A percentile compares a stretch with the other conserved stretches of the same genome.
phyloP scores from a whole-genome alignment of 53 echinoderm and acorn worm genomes.

The Echinometra lucunter region DNA sequence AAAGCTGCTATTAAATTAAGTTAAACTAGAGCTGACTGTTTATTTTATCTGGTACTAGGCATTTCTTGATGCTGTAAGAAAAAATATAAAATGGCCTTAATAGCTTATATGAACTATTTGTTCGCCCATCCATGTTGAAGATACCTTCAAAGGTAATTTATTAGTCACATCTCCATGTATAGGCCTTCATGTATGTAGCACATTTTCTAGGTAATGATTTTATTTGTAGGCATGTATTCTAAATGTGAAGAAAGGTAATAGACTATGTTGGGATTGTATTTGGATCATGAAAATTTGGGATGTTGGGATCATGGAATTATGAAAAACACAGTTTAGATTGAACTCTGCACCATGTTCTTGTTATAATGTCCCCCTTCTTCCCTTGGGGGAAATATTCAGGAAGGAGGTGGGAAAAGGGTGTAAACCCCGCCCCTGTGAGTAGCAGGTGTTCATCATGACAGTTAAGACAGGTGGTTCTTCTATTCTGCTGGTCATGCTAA shows the following conservation, averaged over 20 bases:
- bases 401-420: slow-evolving; percentile 38
- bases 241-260: neutral
- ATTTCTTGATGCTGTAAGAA: slow-evolving; percentile 18
- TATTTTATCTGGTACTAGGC: neutral
- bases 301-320: neutral
- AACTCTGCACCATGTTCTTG: neutral
- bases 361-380: neutral
- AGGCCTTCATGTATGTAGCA: too few species aligned
- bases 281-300: neutral
- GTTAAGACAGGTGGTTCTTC: slow-evolving; percentile 5
- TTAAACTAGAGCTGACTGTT: slow-evolving; percentile 8
- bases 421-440: slow-evolving; percentile 5
- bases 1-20: slow-evolving; percentile 4
- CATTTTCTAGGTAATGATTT: neutral
- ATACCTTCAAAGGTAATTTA: neutral
- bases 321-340: neutral
- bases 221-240: neutral
- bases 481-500: neutral
- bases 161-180: too few species aligned
- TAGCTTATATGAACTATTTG: neutral
- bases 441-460: slow-evolving; percentile 44
- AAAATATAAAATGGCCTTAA: neutral
- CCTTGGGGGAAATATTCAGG: neutral
- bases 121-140: neutral
- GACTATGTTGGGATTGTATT: neutral